These are phyloP conservation scores for Saccostrea cuccullata DNA, from an alignment of 1,140 invertebrate genomes.

Conservation along the genomic window DNA sequence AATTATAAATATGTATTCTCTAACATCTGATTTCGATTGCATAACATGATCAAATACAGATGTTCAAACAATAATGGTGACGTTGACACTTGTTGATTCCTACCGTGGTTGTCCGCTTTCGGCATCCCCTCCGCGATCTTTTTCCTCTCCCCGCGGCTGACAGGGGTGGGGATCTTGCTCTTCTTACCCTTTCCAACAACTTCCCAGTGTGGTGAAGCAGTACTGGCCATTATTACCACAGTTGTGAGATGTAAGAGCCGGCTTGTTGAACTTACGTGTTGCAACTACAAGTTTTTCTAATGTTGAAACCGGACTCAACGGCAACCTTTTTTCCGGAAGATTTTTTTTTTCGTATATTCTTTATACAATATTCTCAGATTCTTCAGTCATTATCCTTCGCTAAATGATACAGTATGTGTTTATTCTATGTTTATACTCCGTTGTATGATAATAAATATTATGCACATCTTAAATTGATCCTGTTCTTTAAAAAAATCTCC, in stretches of 20 bases:
- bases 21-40: neutral
- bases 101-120: conserved; percentile 67
- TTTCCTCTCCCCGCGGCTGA: conserved; percentile 69
- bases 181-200: conserved; percentile 73
- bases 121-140: conserved; percentile 70
- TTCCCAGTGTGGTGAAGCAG: conserved; percentile 65
- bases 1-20: neutral
- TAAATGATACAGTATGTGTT: no score
- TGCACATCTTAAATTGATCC: no score
- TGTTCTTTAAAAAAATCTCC: no score
- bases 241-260: neutral
- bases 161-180: conserved; percentile 59
- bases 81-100: conserved; percentile 43
- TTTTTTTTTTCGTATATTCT: no score
- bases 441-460: no score
- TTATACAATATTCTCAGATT: no score
- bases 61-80: conserved; percentile 49
- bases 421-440: no score
- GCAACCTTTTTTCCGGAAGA: neutral
- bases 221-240: conserved; percentile 51
- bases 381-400: no score
- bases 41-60: conserved; percentile 25
- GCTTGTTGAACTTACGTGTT: conserved; percentile 25
- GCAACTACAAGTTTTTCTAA: neutral
- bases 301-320: neutral